Percentiles rank a stretch among this genome's conserved stretches.
Conservation (phyloP, 2,113 vertebrate genomes). For the Baryphthengus martii region DNA sequence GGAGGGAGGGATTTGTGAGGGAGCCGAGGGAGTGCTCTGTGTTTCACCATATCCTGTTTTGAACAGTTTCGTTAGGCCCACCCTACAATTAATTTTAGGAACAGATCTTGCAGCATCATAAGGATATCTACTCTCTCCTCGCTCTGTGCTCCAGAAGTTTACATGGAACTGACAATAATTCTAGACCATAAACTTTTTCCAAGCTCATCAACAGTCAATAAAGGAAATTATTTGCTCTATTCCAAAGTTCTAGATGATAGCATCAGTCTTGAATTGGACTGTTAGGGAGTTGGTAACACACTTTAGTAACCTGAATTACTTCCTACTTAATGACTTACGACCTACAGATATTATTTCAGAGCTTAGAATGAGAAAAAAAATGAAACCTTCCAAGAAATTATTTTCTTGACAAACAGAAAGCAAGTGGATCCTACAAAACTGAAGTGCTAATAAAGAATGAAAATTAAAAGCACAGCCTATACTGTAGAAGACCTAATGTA, state of each 20-base stretch:
- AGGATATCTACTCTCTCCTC: slow-evolving; percentile 6
- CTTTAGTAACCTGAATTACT: not conserved
- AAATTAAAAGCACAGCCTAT: not conserved
- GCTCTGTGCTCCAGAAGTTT: not conserved
- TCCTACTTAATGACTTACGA: not conserved
- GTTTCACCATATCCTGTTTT: slow-evolving; percentile 66
- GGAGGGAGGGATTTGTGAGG: not conserved
- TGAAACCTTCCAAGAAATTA: not conserved
- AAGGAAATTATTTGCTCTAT: not conserved
- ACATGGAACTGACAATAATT: not conserved
- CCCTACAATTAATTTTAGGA: slow-evolving; percentile 44
- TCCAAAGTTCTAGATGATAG: not conserved
- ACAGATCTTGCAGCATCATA: slow-evolving; percentile 23
- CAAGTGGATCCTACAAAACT: not conserved
- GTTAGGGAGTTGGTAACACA: not conserved
- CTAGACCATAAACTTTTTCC: not conserved
- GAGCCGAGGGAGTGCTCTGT: not conserved
- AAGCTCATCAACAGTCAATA: not conserved
- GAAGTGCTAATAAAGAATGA: not conserved
- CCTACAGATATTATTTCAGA: not conserved
- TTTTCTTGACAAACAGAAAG: not conserved
- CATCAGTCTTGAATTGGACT: not conserved
- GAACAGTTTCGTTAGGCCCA: slow-evolving; percentile 18
- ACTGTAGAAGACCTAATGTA: not conserved
- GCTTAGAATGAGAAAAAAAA: not conserved